These are phyloP conservation scores for Trichopria drosophilae DNA, from an alignment of 2,888 invertebrate species.

Conservation along the genomic window DNA sequence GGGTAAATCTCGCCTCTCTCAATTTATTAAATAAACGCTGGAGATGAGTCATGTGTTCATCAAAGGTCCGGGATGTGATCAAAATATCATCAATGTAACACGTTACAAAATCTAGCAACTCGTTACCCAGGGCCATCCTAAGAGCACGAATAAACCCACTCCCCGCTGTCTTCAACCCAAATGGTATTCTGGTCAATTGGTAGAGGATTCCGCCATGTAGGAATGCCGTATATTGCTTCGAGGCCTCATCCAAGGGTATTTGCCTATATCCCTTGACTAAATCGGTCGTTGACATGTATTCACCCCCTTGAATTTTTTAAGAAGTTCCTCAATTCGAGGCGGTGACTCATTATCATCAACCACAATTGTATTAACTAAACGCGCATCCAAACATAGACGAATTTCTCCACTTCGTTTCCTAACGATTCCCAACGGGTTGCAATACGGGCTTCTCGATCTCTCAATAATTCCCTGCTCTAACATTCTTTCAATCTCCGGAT, in stretches of 20 bases:
- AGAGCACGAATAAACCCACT: constrained; percentile 2
- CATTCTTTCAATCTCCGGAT: constrained; percentile 38
- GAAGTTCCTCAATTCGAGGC: constrained; percentile 25
- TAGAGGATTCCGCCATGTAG: background rate
- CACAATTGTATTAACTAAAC: constrained; percentile 40
- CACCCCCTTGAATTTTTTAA: constrained; percentile 21
- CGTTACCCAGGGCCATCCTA: no score
- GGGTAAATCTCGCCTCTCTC: constrained; percentile 4
- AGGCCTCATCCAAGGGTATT: background rate
- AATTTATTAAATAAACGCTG: constrained; percentile 6
- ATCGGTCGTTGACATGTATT: constrained; percentile 30
- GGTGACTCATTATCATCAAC: constrained; percentile 37
- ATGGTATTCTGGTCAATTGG: constrained; percentile 10
- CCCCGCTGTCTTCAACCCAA: no score
- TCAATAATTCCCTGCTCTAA: constrained; percentile 39
- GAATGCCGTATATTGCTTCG: constrained; percentile 11
- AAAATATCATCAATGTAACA: constrained; percentile 10
- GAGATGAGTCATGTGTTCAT: constrained; percentile 7
- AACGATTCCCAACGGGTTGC: constrained; percentile 42
- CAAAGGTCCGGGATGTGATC: constrained; percentile 20
- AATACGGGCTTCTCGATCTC: constrained; percentile 37
- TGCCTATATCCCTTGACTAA: constrained; percentile 33
- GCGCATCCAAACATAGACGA: constrained; percentile 39
- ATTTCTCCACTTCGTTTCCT: constrained; percentile 38
- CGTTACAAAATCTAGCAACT: background rate